phyloP scores from a whole-genome alignment of 1,140 invertebrate genomes.

The Achroia grisella region DNA sequence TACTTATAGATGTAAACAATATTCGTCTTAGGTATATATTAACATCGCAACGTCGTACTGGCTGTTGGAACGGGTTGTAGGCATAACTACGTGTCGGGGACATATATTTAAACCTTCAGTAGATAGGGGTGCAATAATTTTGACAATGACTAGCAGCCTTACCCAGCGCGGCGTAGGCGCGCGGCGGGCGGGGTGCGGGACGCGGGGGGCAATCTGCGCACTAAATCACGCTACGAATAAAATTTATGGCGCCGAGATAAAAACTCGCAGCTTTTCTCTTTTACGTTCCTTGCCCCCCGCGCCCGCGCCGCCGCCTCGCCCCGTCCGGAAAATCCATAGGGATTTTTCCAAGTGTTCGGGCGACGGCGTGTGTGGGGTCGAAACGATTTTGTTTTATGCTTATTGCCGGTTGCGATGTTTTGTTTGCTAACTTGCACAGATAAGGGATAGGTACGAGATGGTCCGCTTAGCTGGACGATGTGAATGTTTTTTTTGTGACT shows the following conservation, averaged over 20 bases:
- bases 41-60: conserved; percentile 37
- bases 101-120: conserved; percentile 72
- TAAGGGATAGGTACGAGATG: conserved; percentile 53
- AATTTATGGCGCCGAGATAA: conserved; percentile 76
- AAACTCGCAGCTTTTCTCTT: conserved; percentile 76
- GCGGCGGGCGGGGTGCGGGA: conserved; percentile 32
- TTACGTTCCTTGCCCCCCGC: conserved; percentile 65
- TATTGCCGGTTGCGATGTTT: conserved; percentile 67
- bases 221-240: conserved; percentile 76
- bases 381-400: conserved; percentile 71
- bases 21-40: conserved; percentile 31
- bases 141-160: conserved; percentile 72
- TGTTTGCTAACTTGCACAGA: conserved; percentile 66
- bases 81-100: conserved; percentile 57
- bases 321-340: conserved; percentile 70
- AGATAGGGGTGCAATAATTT: conserved; percentile 74
- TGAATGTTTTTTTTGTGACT: background rate
- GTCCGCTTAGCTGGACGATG: conserved; percentile 31
- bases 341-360: conserved; percentile 71
- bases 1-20: no score
- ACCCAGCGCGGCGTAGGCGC: conserved; percentile 67
- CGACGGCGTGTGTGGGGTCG: conserved; percentile 65
- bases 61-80: conserved; percentile 48
- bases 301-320: conserved; percentile 23
- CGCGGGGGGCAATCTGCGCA: conserved; percentile 71